Percentiles rank a stretch among this genome's conserved stretches.
Evolutionary conservation across 2,888 invertebrate species (phyloP).

Genomic region (Gortyna flavago): DNA sequence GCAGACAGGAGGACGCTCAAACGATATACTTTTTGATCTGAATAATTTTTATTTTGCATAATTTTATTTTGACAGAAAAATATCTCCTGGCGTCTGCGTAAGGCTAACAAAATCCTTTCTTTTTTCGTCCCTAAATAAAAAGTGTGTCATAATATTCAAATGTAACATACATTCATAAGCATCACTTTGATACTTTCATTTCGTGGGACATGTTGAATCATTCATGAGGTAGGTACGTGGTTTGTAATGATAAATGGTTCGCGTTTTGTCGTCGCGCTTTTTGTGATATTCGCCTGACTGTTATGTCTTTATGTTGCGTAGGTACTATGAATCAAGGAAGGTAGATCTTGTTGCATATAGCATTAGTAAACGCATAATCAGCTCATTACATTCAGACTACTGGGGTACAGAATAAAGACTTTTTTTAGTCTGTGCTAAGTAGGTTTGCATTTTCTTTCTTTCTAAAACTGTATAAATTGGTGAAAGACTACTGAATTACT

Average conservation of each 20-base stretch:
- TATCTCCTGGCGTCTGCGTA: background rate
- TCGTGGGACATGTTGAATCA: constrained; percentile 34
- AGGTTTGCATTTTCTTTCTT: no score
- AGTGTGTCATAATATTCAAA: constrained; percentile 10
- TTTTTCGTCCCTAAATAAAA: constrained; percentile 10
- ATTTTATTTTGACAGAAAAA: background rate
- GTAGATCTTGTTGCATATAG: background rate
- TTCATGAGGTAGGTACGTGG: constrained; percentile 28
- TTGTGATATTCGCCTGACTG: background rate
- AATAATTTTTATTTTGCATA: background rate
- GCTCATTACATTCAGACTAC: no score
- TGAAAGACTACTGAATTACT: no score
- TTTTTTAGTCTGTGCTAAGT: no score
- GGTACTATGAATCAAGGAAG: background rate
- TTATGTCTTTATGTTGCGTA: constrained; percentile 32
- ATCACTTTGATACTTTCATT: constrained; percentile 43
- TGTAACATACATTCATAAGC: constrained; percentile 33
- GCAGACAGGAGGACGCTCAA: background rate
- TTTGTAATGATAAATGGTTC: constrained; percentile 32
- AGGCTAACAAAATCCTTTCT: background rate
- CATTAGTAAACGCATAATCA: background rate
- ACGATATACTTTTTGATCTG: background rate
- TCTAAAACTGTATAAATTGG: no score
- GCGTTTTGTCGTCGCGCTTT: constrained; percentile 14
- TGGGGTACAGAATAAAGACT: no score